Base-by-base conservation (phyloP, 2,113 vertebrate species). In the Heterotilapia buettikoferi region DNA sequence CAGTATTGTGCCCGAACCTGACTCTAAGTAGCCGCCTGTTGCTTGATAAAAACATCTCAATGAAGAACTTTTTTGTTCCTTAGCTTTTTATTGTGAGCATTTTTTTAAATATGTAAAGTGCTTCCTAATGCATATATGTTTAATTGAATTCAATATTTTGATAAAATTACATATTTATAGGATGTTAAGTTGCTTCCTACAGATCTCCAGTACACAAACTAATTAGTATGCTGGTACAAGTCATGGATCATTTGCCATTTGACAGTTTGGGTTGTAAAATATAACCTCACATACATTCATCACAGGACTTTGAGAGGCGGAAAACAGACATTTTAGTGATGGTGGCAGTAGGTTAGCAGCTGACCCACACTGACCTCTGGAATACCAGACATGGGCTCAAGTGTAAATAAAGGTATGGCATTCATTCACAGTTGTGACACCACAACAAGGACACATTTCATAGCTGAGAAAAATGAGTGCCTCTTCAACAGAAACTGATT, bases 351-450 rank as follows among this genome's bases (percentile, higher is more conserved):
- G 92, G 80, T 76, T 88, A 90, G 88, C 84, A 78, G 89, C 79
- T 94, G 95, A 96, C 94, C 94, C 89, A 10, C 45, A 40, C 79
- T 89, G 94, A 95, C 93, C 95, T 57, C 84, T 4, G 12, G 89
- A 93, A 95, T 95, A 92, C 93, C 95, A 95, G 93, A 93, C 90
- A 21, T 11, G n/a, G 94, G 54, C 90, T 91, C 82, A 80, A 87
- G 94, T 94, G 93, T 94, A 96, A 96, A 94, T 94, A 95, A 94
- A 94, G 92, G 82, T 92, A 90, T 92, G 93, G 88, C 59, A 92
- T 94, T 94, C 84, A 90, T 90, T 91, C 83, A 88, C 73, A 86
- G 89, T 86, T 36, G 86, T 90, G 89, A 84, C 92, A 90, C 73
- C 63, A 80, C 68, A 84, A 91, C 92, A 93, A 92, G 93, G 92